Evolutionary conservation across 2,113 vertebrate species (phyloP).

Genomic region (Petrocephalus zakoni): DNA sequence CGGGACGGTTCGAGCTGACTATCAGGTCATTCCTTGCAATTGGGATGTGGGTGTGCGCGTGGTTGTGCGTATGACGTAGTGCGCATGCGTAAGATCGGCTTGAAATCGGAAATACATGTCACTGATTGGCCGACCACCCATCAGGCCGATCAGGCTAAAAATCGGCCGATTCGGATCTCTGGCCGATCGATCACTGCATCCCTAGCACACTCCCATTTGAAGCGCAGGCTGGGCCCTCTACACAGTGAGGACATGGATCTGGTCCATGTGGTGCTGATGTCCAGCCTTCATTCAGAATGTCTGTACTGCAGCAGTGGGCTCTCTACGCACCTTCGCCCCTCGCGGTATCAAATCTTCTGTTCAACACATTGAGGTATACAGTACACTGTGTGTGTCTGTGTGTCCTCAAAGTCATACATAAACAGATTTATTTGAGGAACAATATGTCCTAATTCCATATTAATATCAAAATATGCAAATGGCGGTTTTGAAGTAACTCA

Average conservation of each 20-base stretch:
- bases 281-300: neutral
- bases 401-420: neutral
- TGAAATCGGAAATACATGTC: no score
- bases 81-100: no score
- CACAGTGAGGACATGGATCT: neutral
- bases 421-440: neutral
- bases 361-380: neutral
- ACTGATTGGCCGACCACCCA: no score
- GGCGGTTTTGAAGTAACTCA: constrained; percentile 6
- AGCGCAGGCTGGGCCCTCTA: neutral
- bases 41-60: no score
- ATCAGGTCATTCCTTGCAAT: no score
- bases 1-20: no score
- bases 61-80: no score
- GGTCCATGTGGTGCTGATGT: neutral
- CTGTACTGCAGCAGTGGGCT: neutral
- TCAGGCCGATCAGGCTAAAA: no score
- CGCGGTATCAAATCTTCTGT: neutral
- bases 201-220: neutral
- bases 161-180: no score
- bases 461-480: constrained; percentile 11
- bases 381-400: neutral
- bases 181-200: no score
- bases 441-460: constrained; percentile 16
- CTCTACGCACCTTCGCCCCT: neutral